Conservation (phyloP, 2,113 vertebrate genomes). For the Brachyhypopomus occidentalis region DNA sequence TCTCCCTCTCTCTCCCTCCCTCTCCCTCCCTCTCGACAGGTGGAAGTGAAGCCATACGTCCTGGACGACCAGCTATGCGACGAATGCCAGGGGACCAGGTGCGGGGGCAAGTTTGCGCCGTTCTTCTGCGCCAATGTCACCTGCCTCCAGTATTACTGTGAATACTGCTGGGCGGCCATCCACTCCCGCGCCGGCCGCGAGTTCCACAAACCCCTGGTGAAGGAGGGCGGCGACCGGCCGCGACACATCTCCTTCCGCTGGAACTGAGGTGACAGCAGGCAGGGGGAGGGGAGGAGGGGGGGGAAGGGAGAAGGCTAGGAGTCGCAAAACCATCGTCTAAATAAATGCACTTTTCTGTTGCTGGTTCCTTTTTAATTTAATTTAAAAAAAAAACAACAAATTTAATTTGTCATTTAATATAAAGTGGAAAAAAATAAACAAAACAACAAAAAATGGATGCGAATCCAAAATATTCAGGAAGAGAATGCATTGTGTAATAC, state of each 20-base stretch:
- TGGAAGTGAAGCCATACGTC: slow-evolving; percentile 99
- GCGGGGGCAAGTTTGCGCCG: slow-evolving; percentile 96
- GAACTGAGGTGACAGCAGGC: slow-evolving; percentile 76
- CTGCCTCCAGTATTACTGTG: slow-evolving; percentile 99
- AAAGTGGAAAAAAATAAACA: slow-evolving; percentile 50
- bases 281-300: slow-evolving; percentile 46
- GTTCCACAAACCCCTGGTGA: slow-evolving; percentile 99
- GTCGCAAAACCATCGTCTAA: slow-evolving; percentile 85
- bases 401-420: slow-evolving; percentile 72
- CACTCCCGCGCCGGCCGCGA: slow-evolving; percentile 97
- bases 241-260: slow-evolving; percentile 99
- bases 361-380: slow-evolving; percentile 83
- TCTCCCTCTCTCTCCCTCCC: background rate
- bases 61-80: slow-evolving; percentile 99
- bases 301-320: slow-evolving; percentile 61
- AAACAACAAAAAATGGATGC: slow-evolving; percentile 69
- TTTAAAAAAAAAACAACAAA: slow-evolving; percentile 64
- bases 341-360: slow-evolving; percentile 99
- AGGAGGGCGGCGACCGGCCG: slow-evolving; percentile 97
- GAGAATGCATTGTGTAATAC: slow-evolving; percentile 67
- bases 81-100: slow-evolving; percentile 99
- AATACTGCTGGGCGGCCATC: slow-evolving; percentile 99
- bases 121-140: slow-evolving; percentile 99
- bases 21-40: slow-evolving; percentile 72
- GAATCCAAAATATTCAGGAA: slow-evolving; percentile 70